These are phyloP conservation scores for Pelusios castaneus DNA, from an alignment of 2,113 vertebrate genomes.

Conservation along the genomic window DNA sequence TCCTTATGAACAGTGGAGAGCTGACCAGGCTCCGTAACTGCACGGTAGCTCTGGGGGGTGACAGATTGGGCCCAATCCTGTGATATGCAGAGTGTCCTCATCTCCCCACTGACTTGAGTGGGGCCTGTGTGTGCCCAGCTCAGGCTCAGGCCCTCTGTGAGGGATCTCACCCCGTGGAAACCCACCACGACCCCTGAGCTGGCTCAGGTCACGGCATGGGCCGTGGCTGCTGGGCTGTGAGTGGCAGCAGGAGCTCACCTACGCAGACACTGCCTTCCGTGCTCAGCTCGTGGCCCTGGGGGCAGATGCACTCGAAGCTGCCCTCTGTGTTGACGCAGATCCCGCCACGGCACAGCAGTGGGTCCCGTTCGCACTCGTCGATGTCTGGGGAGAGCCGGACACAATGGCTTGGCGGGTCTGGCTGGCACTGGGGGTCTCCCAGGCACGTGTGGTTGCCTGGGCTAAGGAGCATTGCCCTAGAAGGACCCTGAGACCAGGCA, in stretches of 20 bases:
- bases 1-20: neutral
- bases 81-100: neutral
- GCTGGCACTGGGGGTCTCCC: neutral
- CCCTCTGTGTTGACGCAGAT: constrained; percentile 91
- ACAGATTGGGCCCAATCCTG: neutral
- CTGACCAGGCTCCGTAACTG: fast-evolving
- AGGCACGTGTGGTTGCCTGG: neutral
- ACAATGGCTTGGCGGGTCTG: fast-evolving
- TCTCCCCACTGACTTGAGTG: fast-evolving
- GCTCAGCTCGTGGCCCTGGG: constrained; percentile 84
- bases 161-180: neutral
- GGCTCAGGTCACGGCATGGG: neutral
- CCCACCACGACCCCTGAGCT: fast-evolving
- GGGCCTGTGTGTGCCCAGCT: fast-evolving
- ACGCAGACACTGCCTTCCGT: constrained; percentile 84
- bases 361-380: constrained; percentile 90
- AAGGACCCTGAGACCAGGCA: neutral
- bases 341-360: constrained; percentile 88
- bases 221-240: neutral
- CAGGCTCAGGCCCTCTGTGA: neutral
- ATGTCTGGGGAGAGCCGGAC: constrained; percentile 78
- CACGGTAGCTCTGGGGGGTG: fast-evolving
- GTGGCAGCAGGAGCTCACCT: constrained; percentile 71
- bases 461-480: neutral
- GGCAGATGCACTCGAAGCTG: constrained; percentile 91